Evolutionary conservation across 2,113 vertebrate species (phyloP).

Genomic region (Aepyceros melampus): DNA sequence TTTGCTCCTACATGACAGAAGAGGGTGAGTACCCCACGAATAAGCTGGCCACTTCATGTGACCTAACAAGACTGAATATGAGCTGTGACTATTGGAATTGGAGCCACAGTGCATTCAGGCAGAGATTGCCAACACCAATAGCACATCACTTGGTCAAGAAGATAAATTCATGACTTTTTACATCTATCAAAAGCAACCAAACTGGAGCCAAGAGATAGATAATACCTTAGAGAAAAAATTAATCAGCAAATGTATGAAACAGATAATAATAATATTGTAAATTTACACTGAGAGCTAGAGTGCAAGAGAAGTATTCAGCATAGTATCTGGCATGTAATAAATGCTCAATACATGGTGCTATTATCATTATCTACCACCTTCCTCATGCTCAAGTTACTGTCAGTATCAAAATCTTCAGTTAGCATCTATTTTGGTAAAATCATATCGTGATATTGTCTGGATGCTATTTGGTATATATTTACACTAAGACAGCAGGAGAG

Average conservation of each 20-base stretch:
- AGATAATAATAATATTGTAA: not conserved
- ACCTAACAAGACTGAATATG: not conserved
- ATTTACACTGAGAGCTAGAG: not conserved
- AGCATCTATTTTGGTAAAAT: not conserved
- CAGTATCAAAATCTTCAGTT: not conserved
- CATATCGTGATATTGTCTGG: not conserved
- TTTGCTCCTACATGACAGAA: not conserved
- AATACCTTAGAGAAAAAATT: not conserved
- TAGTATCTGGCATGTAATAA: not conserved
- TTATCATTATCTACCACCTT: not conserved
- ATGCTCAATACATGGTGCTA: not conserved
- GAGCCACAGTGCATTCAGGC: not conserved
- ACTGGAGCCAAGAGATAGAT: not conserved
- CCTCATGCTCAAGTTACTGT: not conserved
- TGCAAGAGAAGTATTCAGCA: not conserved
- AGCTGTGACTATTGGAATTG: not conserved
- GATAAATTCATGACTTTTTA: not conserved
- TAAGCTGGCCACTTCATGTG: not conserved
- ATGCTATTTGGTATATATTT: not conserved
- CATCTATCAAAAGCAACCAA: not conserved
- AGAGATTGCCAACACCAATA: not conserved
- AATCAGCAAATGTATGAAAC: not conserved
- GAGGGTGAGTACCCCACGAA: not conserved
- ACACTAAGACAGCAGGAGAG: not conserved
- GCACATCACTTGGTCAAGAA: not conserved